Base-by-base conservation (phyloP, 2,888 invertebrate species). In the Cordilura impudica region DNA sequence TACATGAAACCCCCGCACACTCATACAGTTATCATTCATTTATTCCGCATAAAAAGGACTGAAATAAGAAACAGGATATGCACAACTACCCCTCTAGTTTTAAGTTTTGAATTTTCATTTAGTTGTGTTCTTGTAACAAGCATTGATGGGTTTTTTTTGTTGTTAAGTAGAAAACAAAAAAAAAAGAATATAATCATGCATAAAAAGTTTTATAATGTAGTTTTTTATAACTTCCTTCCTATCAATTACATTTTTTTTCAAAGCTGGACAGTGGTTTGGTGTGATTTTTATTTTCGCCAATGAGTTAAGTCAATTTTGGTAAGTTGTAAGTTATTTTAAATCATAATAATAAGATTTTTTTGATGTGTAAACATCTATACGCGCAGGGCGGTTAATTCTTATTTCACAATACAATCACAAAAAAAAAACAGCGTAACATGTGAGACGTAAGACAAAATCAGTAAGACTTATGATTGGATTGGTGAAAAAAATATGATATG, bases 181-280 rank as follows among this genome's bases (percentile, higher is more conserved):
- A 53, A 65, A 78, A 51, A 60, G 49, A 58, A 18, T 58, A n/a
- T 45, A 14, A 51, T 54, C 66, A 56, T 75, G 75, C 54, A 75
- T 79, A 75, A 79, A 72, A 78, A 75, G 56, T 79, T 79, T 75
- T 79, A 66, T 71, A 79, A 79, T 79, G 75, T 75, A 67, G 73
- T 75, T 71, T 75, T 73, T 75, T 79, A 79, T 63, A 71, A 79
- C 79, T 79, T 79, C 79, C 79, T 79, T 79, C 79, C 79, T 79
- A 79, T 79, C 79, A 79, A 79, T 79, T 79, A 79, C 79, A 67
- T 45, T 74, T 58, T 60, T 51, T n/a, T 51, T 60, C n/a, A 16
- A 12, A 16, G 78, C 53, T 54, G 67, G 39, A 78, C 78, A 60
- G 74, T 78, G 77, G 74, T 58, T 31, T 4, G 2, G 2, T 31